Conservation (phyloP, 1,140 invertebrate species). For the Eurosta solidaginis region DNA sequence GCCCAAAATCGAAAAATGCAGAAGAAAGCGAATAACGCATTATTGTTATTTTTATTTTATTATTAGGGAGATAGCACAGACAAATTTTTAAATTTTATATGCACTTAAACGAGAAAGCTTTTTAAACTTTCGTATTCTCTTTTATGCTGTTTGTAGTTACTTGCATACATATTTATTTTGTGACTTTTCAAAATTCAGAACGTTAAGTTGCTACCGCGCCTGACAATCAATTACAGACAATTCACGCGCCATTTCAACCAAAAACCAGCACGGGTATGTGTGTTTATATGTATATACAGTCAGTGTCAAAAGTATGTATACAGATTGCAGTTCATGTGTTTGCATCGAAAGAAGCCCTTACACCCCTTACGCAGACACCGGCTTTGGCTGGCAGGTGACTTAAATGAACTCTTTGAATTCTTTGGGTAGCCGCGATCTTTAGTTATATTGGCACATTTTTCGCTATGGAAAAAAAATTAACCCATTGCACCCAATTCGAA, state of each 20-base stretch:
- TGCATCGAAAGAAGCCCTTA: too few species aligned
- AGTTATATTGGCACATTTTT: too few species aligned
- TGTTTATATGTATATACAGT: not conserved
- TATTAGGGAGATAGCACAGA: not conserved
- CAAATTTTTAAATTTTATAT: not conserved
- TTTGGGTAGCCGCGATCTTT: too few species aligned
- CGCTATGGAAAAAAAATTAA: too few species aligned
- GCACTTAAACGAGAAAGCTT: not conserved
- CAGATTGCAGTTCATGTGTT: too few species aligned
- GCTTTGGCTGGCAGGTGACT: too few species aligned
- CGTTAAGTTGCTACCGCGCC: not conserved
- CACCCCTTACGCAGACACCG: too few species aligned
- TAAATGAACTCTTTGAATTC: too few species aligned
- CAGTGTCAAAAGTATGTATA: too few species aligned
- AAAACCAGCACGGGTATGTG: not conserved
- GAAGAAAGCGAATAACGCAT: not conserved
- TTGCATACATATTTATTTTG: not conserved
- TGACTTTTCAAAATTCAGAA: slow-evolving; percentile 24
- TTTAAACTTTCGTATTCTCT: not conserved
- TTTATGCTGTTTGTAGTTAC: not conserved
- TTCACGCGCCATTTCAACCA: not conserved
- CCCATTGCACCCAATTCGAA: too few species aligned
- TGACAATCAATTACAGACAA: slow-evolving; percentile 20
- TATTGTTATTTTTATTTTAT: not conserved
- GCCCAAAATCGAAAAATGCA: not conserved